These are phyloP conservation scores for Tethea ocularis DNA, from an alignment of 2,888 invertebrate genomes.

Conservation along the genomic window DNA sequence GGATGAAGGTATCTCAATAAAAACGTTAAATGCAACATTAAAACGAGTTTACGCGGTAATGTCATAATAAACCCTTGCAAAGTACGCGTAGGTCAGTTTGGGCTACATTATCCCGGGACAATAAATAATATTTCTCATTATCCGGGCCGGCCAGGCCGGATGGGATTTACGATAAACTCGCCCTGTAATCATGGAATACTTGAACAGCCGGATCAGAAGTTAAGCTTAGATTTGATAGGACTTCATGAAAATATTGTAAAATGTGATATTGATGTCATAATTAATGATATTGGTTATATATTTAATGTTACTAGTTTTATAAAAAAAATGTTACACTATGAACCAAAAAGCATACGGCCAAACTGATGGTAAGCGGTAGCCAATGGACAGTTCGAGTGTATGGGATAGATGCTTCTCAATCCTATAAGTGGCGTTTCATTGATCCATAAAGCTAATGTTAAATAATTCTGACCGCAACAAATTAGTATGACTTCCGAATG, in stretches of 20 bases:
- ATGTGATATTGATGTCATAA: background rate
- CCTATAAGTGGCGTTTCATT: too few relatives aligned
- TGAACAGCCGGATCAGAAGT: background rate
- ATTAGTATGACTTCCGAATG: too few relatives aligned
- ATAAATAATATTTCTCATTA: slow-evolving; percentile 79
- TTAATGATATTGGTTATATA: background rate
- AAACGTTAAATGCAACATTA: slow-evolving; percentile 32
- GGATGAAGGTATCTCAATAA: slow-evolving; percentile 20
- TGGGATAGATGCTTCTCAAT: too few relatives aligned
- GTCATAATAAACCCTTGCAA: slow-evolving; percentile 45
- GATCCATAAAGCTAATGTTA: too few relatives aligned
- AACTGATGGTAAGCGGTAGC: too few relatives aligned
- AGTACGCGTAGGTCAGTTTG: slow-evolving; percentile 37
- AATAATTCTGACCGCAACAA: too few relatives aligned
- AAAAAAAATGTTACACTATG: too few relatives aligned
- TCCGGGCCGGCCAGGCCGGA: slow-evolving; percentile 27
- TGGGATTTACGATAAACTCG: slow-evolving; percentile 50
- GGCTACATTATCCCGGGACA: slow-evolving; percentile 43
- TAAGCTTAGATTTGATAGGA: background rate
- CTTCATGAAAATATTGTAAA: background rate
- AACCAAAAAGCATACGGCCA: too few relatives aligned
- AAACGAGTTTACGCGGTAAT: slow-evolving; percentile 35
- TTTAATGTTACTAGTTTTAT: too few relatives aligned
- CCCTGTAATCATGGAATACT: slow-evolving; percentile 7
- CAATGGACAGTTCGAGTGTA: too few relatives aligned